These are phyloP conservation scores for Gopherus flavomarginatus DNA, from an alignment of 2,113 vertebrate species.

Conservation along the genomic window DNA sequence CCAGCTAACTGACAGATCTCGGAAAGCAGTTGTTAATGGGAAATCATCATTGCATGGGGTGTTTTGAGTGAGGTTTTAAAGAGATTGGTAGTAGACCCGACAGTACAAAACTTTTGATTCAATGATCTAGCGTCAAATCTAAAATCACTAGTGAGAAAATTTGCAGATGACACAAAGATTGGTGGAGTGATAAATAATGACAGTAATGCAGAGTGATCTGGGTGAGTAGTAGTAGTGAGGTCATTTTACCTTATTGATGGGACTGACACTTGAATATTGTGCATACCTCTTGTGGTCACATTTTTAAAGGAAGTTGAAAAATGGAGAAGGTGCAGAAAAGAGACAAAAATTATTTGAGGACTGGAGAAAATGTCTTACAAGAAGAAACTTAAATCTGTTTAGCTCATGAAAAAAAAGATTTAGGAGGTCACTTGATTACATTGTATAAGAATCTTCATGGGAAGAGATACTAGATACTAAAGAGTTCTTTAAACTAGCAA, in stretches of 20 bases:
- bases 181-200: not conserved
- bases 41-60: not conserved
- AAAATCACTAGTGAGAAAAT: not conserved
- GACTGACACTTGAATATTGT: not conserved
- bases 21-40: not conserved
- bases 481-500: not conserved
- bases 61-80: not conserved
- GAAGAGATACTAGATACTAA: not conserved
- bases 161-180: not conserved
- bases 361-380: not conserved
- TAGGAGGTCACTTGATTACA: too few species aligned
- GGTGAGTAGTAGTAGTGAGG: not conserved
- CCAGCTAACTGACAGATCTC: not conserved
- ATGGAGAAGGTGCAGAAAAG: not conserved
- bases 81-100: not conserved
- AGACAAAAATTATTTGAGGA: not conserved
- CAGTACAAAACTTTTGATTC: not conserved
- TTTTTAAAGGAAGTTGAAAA: not conserved
- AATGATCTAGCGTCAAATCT: not conserved
- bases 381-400: not conserved
- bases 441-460: too few species aligned
- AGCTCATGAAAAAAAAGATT: not conserved
- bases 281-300: not conserved
- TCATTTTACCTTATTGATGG: not conserved
- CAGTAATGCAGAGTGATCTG: not conserved